phyloP scores from a whole-genome alignment of 23 tunicate species.

The Styela clava region DNA sequence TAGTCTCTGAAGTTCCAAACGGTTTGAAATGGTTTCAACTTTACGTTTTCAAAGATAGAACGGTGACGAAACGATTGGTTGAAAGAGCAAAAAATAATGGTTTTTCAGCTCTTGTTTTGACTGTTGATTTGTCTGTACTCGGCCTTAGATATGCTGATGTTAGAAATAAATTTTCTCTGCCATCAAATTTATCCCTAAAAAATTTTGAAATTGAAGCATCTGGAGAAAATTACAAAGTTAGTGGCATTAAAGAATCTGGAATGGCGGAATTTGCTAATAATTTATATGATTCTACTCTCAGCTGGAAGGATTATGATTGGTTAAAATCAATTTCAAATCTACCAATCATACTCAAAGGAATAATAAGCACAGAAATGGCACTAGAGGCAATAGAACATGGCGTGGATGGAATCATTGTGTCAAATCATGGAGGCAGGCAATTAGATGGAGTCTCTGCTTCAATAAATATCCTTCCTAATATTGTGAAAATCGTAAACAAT shows the following conservation, averaged over 20 bases:
- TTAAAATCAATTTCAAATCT: slow-evolving; percentile 60
- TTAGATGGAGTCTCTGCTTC: slow-evolving; percentile 55
- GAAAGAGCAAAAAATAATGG: slow-evolving; percentile 62
- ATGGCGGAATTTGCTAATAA: slow-evolving; percentile 40
- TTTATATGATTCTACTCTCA: slow-evolving; percentile 47
- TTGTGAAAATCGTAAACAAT: slow-evolving; percentile 56
- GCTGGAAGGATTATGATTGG: slow-evolving; percentile 81
- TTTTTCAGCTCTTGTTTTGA: slow-evolving; percentile 51
- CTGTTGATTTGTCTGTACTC: slow-evolving; percentile 77
- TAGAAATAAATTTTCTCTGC: slow-evolving; percentile 62
- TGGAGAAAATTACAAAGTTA: not conserved
- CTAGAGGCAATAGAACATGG: slow-evolving; percentile 36
- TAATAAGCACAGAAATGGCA: slow-evolving; percentile 63
- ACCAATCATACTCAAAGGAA: slow-evolving; percentile 78
- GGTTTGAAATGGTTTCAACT: slow-evolving; percentile 65
- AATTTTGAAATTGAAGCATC: not conserved
- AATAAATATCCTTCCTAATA: slow-evolving; percentile 50
- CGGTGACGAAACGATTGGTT: slow-evolving; percentile 42
- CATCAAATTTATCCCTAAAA: slow-evolving; percentile 32
- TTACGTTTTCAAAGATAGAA: slow-evolving; percentile 67
- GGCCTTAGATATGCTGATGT: slow-evolving; percentile 72
- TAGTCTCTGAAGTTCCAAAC: slow-evolving; percentile 25
- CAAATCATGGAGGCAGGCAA: slow-evolving; percentile 72
- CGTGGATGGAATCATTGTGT: slow-evolving; percentile 64
- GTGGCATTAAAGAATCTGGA: slow-evolving; percentile 29